Evolutionary conservation across 2,113 vertebrate species (phyloP).

Genomic region (Orientallactaga bullata): DNA sequence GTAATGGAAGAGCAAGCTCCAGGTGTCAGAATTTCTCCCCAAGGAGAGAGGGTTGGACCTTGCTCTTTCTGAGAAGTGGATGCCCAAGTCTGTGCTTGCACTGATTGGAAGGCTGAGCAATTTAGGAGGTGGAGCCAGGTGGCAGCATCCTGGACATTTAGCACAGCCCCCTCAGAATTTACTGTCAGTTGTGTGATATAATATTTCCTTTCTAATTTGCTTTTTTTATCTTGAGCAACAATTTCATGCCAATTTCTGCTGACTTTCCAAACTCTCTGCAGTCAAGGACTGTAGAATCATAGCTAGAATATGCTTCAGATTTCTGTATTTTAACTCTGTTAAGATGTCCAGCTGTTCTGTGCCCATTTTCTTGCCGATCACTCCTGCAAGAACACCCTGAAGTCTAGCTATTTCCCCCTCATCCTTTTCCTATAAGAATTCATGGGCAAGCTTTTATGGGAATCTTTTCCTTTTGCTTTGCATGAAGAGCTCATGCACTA

Average conservation of each 20-base stretch:
- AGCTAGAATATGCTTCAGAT: too few relatives aligned
- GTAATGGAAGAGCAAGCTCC: slow-evolving; percentile 80
- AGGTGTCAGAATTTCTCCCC: slow-evolving; percentile 84
- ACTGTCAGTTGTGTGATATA: slow-evolving; percentile 89
- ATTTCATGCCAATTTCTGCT: slow-evolving; percentile 94
- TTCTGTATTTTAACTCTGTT: too few relatives aligned
- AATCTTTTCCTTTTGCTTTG: too few relatives aligned
- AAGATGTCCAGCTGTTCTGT: too few relatives aligned
- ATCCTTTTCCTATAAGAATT: too few relatives aligned
- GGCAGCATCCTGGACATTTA: slow-evolving; percentile 90
- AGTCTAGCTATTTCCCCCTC: too few relatives aligned
- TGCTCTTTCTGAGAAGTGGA: slow-evolving; percentile 80
- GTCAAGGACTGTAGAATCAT: too few relatives aligned
- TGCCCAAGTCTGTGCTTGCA: slow-evolving; percentile 93
- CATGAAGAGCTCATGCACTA: too few relatives aligned
- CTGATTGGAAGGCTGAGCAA: slow-evolving; percentile 91
- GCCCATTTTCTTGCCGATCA: too few relatives aligned
- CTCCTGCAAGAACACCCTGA: too few relatives aligned
- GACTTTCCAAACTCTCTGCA: slow-evolving; percentile 87
- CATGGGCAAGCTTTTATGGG: too few relatives aligned
- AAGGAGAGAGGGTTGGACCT: slow-evolving; percentile 84
- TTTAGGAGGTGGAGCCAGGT: slow-evolving; percentile 89
- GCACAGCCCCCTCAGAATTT: slow-evolving; percentile 84
- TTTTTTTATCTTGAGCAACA: slow-evolving; percentile 90
- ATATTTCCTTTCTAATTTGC: slow-evolving; percentile 89